Evolutionary conservation across 2,888 invertebrate genomes (phyloP).

Genomic region (Yponomeuta plumbellus): DNA sequence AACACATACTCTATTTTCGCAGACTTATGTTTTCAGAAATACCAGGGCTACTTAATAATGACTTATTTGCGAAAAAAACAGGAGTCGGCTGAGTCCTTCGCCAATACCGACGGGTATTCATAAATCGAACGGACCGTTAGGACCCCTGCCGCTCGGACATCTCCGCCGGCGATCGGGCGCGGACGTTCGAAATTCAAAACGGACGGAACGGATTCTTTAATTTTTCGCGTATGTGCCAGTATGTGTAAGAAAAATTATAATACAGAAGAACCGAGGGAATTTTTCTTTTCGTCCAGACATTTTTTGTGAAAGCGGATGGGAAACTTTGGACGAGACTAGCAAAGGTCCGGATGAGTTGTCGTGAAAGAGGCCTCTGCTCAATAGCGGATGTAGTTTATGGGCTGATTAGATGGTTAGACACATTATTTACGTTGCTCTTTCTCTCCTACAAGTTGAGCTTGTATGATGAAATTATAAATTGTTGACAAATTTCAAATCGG

Average conservation of each 20-base stretch:
- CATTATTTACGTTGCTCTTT: too few species aligned
- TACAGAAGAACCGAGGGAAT: background rate
- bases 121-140: constrained; percentile 57
- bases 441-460: too few species aligned
- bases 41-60: too few species aligned
- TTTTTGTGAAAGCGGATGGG: background rate
- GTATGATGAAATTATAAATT: too few species aligned
- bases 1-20: too few species aligned
- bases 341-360: too few species aligned
- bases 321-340: too few species aligned
- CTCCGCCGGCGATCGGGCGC: constrained; percentile 35
- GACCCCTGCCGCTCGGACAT: constrained; percentile 48
- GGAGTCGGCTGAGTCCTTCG: background rate
- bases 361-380: too few species aligned
- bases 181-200: constrained; percentile 32
- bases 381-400: too few species aligned
- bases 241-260: background rate
- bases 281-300: background rate
- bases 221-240: constrained; percentile 6
- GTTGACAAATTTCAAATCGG: too few species aligned
- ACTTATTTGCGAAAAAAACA: background rate
- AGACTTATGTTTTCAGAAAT: too few species aligned
- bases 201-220: background rate
- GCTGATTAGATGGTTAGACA: too few species aligned
- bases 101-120: constrained; percentile 28